A percentile compares a stretch with the other conserved stretches of the same genome.
phyloP scores from a whole-genome alignment of 2,888 invertebrate genomes.

The Cryptocephalus moraei region DNA sequence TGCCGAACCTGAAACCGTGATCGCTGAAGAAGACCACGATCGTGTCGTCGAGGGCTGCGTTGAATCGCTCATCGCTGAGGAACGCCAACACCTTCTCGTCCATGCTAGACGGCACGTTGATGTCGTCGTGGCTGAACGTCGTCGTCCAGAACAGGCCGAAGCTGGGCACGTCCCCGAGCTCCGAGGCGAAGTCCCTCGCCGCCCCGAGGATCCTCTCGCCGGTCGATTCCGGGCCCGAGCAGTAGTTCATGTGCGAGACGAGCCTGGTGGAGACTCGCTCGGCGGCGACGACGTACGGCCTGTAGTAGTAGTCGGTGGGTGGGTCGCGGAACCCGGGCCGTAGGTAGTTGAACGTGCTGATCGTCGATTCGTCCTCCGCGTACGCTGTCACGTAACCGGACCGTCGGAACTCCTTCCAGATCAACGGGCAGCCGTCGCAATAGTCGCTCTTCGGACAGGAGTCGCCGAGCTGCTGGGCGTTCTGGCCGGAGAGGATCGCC shows the following conservation, averaged over 20 bases:
- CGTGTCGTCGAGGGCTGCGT: slow-evolving; percentile 52
- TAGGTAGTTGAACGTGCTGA: slow-evolving; percentile 65
- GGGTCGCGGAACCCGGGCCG: slow-evolving; percentile 59
- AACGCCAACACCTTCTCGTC: slow-evolving; percentile 52
- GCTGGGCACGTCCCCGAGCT: slow-evolving; percentile 50
- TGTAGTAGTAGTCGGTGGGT: slow-evolving; percentile 73
- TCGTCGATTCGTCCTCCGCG: slow-evolving; percentile 61
- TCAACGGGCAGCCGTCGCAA: slow-evolving; percentile 58
- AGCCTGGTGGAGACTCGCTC: slow-evolving; percentile 45
- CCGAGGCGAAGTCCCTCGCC: slow-evolving; percentile 54
- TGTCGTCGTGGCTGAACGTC: slow-evolving; percentile 61
- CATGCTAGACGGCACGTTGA: slow-evolving; percentile 56
- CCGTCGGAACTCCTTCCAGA: slow-evolving; percentile 67
- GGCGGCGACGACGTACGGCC: slow-evolving; percentile 61
- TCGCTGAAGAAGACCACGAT: slow-evolving; percentile 67
- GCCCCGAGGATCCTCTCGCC: slow-evolving; percentile 62
- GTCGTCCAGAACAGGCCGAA: slow-evolving; percentile 76
- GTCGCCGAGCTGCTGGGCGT: slow-evolving; percentile 37
- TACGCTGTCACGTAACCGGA: slow-evolving; percentile 68
- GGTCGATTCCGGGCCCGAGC: slow-evolving; percentile 51
- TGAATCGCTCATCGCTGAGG: slow-evolving; percentile 47
- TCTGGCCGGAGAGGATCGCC: slow-evolving; percentile 55
- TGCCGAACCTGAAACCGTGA: slow-evolving; percentile 60
- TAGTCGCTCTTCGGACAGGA: slow-evolving; percentile 45
- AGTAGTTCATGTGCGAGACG: slow-evolving; percentile 45